Conservation (phyloP, 2,888 invertebrate genomes). For the Chymomyza procnemis region DNA sequence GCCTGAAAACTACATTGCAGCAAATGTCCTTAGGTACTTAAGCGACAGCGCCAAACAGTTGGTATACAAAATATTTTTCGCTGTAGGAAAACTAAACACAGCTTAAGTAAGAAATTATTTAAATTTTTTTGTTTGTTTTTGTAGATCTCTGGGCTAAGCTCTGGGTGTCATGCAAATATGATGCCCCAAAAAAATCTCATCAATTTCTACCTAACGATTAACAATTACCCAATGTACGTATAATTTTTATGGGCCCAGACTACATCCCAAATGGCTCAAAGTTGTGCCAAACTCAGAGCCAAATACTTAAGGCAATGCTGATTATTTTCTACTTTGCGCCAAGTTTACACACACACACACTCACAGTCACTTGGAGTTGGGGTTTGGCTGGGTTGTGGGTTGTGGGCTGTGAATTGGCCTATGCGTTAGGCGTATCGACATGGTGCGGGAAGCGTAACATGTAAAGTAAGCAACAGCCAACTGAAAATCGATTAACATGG, state of each 20-base stretch:
- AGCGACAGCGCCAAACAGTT: too few species aligned
- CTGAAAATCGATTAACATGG: conserved; percentile 67
- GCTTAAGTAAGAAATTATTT: too few species aligned
- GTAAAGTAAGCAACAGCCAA: conserved; percentile 40
- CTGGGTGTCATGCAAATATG: neutral
- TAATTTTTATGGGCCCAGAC: neutral
- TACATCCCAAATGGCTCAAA: neutral
- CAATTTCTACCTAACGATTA: neutral
- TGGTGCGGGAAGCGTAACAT: conserved; percentile 11
- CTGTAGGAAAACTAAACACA: too few species aligned
- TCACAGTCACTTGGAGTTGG: neutral
- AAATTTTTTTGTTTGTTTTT: too few species aligned
- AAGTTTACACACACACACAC: neutral
- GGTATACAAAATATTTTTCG: too few species aligned
- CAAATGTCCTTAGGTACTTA: too few species aligned
- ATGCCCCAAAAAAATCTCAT: neutral
- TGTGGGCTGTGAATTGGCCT: neutral
- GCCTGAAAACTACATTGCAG: too few species aligned
- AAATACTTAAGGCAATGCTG: conserved; percentile 44
- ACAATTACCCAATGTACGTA: neutral
- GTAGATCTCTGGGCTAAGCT: neutral
- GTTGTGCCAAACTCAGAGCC: conserved; percentile 20
- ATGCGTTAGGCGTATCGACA: neutral
- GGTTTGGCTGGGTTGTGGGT: too few species aligned
- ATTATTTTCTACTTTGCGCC: conserved; percentile 56